Evolutionary conservation across 2,888 invertebrate species (phyloP), one percentile per base, ranked within the genome.

Genomic region (Oxyscelio sp.): DNA sequence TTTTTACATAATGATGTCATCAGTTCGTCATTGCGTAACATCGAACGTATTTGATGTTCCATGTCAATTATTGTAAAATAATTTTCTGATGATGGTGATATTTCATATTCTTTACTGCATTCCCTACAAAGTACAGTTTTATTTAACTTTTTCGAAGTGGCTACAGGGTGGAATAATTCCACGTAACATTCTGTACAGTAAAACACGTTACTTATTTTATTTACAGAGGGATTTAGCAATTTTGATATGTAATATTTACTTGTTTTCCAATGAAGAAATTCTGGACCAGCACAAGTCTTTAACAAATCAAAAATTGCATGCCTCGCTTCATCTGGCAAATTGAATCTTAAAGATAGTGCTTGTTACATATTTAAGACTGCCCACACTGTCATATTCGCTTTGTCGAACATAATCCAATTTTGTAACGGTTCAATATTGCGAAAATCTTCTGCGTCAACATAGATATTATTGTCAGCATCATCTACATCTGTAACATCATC

Each of bases 181-280:
- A 34, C 3, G 38, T 3, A 19, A 22, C 61, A 61, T 17, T 15
- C 15, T 19, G 38, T 8, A n/a, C 61, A 61, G n/a, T 22, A 61
- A 43, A 21, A 61, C 0, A 61, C 21, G n/a, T 61, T 43, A n/a
- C 11, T 3, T 2, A 59, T 19, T 9, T 15, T 59, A 13, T 59
- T 19, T 59, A 5, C 13, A 19, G 40, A 17, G 13, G 59, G 59
- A 19, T 38, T 40, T 11, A 38, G 21, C 6, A 61, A n/a, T 40
- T 61, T 61, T 2, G 21, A 19, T 13, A 61, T 13, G 3, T 13
- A 43, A 61, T 61, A 21, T 21, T 61, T 61, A 6, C 40, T 40
- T n/a, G 21, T 21, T 1, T 61, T 34, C 43, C 40, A 61, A 8
- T 17, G 9, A 21, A 38, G 0, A 19, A 48, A 48, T 48, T 48